Base-by-base conservation (phyloP, 1,140 invertebrate species). In the Drosophila teissieri region DNA sequence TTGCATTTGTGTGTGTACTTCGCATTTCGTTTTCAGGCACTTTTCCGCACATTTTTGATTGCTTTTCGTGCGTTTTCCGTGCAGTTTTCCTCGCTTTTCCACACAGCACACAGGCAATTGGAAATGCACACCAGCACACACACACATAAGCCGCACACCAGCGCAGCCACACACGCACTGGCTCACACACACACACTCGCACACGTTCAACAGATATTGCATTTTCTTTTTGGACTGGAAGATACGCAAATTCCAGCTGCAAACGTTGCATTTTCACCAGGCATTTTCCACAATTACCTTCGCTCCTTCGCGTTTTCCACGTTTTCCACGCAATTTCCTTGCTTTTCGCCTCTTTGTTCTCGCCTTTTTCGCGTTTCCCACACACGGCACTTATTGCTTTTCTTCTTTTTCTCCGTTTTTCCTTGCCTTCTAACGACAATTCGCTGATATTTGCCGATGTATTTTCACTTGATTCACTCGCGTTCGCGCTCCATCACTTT, bases 31-130 rank as follows among this genome's bases (percentile, higher is more conserved):
- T 73, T 70, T 73, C 65, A 51, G 65, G 53, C 69, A 72, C 65
- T 73, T 73, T 73, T 73, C 65, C 64, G 69, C 69, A 69, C 46
- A 70, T 58, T 69, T 72, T 73, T 65, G 40, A 44, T 54, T 70
- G 45, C 39, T 81, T 83, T 76, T 49, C 27, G 64, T 79, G 61
- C 58, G 60, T 78, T 55, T 56, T 58, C 44, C 45, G 55, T 55
- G 42, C 60, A 62, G 40, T 75, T 78, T 78, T 78, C 65, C 60
- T 63, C 17, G 27, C 46, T 81, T 52, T 83, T 84, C 73, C 78
- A 79, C 69, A 85, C 65, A 77, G 57, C 78, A 79, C 69, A 85
- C 65, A 77, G 57, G 68, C 80, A 84, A 84, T 84, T 84, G 81
- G 82, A 85, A 84, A 80, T 73, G 77, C 80, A 77, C 56, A 54